A percentile compares a stretch with the other conserved stretches of the same genome.
phyloP scores from a whole-genome alignment of 2,888 invertebrate genomes.

The Chloroclystis v-ata region DNA sequence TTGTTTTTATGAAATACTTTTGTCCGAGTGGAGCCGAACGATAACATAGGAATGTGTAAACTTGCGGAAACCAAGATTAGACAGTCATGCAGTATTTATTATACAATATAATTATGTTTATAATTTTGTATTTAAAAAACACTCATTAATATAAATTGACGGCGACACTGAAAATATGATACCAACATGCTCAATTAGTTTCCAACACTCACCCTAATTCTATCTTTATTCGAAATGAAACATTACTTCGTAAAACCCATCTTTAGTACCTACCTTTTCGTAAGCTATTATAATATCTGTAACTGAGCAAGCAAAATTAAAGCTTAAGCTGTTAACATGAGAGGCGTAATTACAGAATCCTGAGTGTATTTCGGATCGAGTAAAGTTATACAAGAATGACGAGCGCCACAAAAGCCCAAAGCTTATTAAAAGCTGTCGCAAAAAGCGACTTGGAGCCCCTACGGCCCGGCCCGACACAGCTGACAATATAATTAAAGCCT shows the following conservation, averaged over 20 bases:
- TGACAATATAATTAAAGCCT: slow-evolving; percentile 37
- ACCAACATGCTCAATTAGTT: slow-evolving; percentile 5
- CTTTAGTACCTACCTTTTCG: slow-evolving; percentile 1
- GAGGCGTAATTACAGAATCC: slow-evolving; percentile 36
- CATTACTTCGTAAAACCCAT: background rate
- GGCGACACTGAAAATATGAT: background rate
- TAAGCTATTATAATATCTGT: background rate
- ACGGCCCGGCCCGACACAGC: slow-evolving; percentile 39
- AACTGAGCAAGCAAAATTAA: slow-evolving; percentile 14
- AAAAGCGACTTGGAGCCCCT: slow-evolving; percentile 54
- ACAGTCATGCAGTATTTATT: no score
- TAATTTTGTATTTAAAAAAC: no score
- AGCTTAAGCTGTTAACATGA: slow-evolving; percentile 31
- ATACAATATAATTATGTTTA: no score
- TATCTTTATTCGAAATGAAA: slow-evolving; percentile 3
- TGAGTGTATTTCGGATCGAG: slow-evolving; percentile 40
- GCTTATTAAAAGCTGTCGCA: slow-evolving; percentile 68
- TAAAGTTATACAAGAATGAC: slow-evolving; percentile 44
- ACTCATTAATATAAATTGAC: no score
- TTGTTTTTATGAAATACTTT: no score
- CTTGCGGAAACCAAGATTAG: no score
- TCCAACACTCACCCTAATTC: slow-evolving; percentile 10
- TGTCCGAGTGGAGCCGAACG: no score
- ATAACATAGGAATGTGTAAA: no score
- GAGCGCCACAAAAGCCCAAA: slow-evolving; percentile 56